phyloP scores from a whole-genome alignment of 30 jellyfish, hydroid and myxozoan species.

The Aurelia sp. region DNA sequence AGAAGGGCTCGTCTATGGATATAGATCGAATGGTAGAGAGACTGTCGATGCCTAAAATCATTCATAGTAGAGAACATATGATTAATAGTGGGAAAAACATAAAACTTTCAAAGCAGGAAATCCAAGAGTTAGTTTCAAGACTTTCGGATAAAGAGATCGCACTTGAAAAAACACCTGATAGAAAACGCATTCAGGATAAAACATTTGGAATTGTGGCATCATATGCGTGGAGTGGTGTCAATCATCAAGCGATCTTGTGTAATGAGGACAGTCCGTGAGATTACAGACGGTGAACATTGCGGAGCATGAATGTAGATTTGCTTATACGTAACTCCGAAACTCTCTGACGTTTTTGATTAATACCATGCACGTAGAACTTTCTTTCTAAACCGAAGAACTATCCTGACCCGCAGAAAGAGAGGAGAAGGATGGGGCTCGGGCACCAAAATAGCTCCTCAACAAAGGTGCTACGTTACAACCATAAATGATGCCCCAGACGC shows the following conservation, averaged over 20 bases:
- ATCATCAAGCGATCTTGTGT: conserved; percentile 48
- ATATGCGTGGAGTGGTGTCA: conserved; percentile 76
- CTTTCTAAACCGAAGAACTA: no score
- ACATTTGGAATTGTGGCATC: conserved; percentile 69
- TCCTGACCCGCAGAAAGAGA: no score
- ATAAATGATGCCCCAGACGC: no score
- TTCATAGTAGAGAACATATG: background rate
- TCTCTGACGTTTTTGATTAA: no score
- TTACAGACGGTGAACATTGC: background rate
- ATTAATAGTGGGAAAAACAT: background rate
- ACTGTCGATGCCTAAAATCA: conserved; percentile 17
- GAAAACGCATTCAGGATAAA: conserved; percentile 41
- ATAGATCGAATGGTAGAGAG: conserved; percentile 50
- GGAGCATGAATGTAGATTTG: background rate
- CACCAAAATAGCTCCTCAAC: no score
- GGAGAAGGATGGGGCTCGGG: no score
- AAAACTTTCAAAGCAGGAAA: conserved; percentile 27
- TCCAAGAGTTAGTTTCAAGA: conserved; percentile 48
- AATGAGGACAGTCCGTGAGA: conserved; percentile 60
- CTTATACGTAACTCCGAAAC: no score
- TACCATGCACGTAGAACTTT: no score
- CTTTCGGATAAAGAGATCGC: conserved; percentile 64
- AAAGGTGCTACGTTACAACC: no score
- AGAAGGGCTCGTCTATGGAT: conserved; percentile 32
- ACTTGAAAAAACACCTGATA: conserved; percentile 70